Base-by-base conservation (phyloP, 1,140 invertebrate species). In the Alviniconcha marisindica region DNA sequence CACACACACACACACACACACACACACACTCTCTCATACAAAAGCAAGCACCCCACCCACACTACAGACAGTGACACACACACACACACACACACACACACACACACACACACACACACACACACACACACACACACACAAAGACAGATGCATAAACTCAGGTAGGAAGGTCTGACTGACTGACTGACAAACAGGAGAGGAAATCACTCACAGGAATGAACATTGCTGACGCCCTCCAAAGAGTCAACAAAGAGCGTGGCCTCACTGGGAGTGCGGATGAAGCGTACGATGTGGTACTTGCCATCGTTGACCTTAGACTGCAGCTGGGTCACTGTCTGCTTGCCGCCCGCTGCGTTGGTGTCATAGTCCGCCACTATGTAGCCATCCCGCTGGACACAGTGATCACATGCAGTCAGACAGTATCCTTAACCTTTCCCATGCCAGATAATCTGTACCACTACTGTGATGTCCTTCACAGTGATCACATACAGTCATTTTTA, bases 281-380 rank as follows among this genome's bases (percentile, higher is more conserved):
- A 92, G n/a, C 88, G 81, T 18, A 91, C 87, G 14, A 89, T 85
- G 63, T 92, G 91, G 77, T 92, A 92, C 3, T 83, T 44, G 0
- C 90, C 91, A 84, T 92, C 91, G 83, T 90, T 89, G 73, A 88
- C 88, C 4, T 69, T 82, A 24, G 73, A 69, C 10, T 78, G 40
- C 12, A 28, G 54, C 42, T 89, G 86, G 4, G 86, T 85, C 15
- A 88, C 77, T 38, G 80, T 85, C 4, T 87, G 73, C 0, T 40
- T 76, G 21, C 87, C 77, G 21, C 83, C 82, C 14, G 80, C 83
- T 42, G 69, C 83, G 31, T 90, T 89, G 2, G 88, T 90, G 71
- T 90, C 82, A 69, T 91, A 92, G 1, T 81, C 79, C 36, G 87
- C 87, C 14, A 89, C 88, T 24, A 91, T 74, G 60, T 88, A 86